Evolutionary conservation across 2,113 vertebrate genomes (phyloP), one percentile per base, ranked within the genome.

Genomic region (Apus apus): DNA sequence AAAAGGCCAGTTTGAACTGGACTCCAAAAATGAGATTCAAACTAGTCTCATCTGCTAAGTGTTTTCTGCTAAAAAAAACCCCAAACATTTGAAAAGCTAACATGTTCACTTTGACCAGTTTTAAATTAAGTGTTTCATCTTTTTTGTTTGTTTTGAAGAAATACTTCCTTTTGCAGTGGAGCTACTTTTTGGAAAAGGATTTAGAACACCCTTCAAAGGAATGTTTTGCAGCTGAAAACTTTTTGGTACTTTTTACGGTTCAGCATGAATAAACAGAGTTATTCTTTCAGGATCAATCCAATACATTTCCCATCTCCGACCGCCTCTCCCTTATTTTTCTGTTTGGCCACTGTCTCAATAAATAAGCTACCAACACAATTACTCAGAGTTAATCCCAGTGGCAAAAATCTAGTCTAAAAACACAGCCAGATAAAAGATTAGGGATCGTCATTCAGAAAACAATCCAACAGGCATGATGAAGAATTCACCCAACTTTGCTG

Each of bases 401-500:
- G 57, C 48, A 95, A 93, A 92, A 93, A 84, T 75, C 26, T 64
- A 80, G 43, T 86, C 68, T 43, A 73, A 93, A 84, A 64, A 57
- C 66, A 62, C 13, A 74, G 26, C 9, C 76, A 92, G 91, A 94
- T 91, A 90, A 89, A 82, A 95, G 93, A 94, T 90, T 78, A 92
- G 57, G 50, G 89, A 92, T 81, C 87, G 72, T 92, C 53, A 92
- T 85, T 81, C 61, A 81, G 72, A 95, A 89, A 60, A 12, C 51
- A 88, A 53, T 73, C 43, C 80, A 92, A 84, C 8, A 80, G 64
- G 88, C 94, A 90, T 93, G 88, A 83, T 27, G 51, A 88, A 53
- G 74, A 93, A 79, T 34, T 88, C 2, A 1, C 32, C 61, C 14
- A 29, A 80, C 83, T 94, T 90, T 94, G 80, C 91, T 90, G 45